Percentiles rank a stretch among this genome's conserved stretches.
phyloP scores from a whole-genome alignment of 2,888 invertebrate genomes.

The Steromphala cineraria region DNA sequence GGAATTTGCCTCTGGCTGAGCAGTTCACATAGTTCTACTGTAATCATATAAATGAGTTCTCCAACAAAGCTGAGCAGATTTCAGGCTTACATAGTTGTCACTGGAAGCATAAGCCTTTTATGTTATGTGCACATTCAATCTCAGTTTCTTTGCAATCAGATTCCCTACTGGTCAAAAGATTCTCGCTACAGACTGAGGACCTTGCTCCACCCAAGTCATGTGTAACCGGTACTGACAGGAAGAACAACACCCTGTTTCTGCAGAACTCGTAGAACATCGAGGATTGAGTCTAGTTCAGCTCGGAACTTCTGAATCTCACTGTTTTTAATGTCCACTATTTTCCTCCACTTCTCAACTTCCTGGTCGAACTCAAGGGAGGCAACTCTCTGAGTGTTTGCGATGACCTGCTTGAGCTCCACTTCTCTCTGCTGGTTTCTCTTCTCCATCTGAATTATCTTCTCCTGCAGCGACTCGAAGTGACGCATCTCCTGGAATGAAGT shows the following conservation, averaged over 20 bases:
- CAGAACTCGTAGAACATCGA: slow-evolving; percentile 69
- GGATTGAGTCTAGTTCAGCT: slow-evolving; percentile 72
- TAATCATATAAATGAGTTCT: too few relatives aligned
- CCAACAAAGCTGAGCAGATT: too few relatives aligned
- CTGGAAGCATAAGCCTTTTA: too few relatives aligned
- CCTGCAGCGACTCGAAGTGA: slow-evolving; percentile 70
- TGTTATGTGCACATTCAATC: too few relatives aligned
- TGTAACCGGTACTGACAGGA: slow-evolving; percentile 50
- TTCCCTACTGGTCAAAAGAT: too few relatives aligned
- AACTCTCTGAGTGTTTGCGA: slow-evolving; percentile 56
- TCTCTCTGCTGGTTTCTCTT: slow-evolving; percentile 66
- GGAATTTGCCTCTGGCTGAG: too few relatives aligned
- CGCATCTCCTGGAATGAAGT: slow-evolving; percentile 69
- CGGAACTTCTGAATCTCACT: slow-evolving; percentile 71
- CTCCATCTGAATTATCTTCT: slow-evolving; percentile 70
- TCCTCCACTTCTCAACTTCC: slow-evolving; percentile 69
- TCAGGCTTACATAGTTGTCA: too few relatives aligned
- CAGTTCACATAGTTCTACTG: too few relatives aligned
- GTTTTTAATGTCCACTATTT: slow-evolving; percentile 70
- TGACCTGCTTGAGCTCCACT: slow-evolving; percentile 66
- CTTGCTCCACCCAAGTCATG: not conserved
- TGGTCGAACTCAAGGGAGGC: slow-evolving; percentile 59
- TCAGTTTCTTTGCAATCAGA: too few relatives aligned
- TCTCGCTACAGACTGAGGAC: too few relatives aligned
- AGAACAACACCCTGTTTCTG: slow-evolving; percentile 72